Conservation (phyloP, 2,797 vertebrate species). For the Enteromius unitaeniatus region DNA sequence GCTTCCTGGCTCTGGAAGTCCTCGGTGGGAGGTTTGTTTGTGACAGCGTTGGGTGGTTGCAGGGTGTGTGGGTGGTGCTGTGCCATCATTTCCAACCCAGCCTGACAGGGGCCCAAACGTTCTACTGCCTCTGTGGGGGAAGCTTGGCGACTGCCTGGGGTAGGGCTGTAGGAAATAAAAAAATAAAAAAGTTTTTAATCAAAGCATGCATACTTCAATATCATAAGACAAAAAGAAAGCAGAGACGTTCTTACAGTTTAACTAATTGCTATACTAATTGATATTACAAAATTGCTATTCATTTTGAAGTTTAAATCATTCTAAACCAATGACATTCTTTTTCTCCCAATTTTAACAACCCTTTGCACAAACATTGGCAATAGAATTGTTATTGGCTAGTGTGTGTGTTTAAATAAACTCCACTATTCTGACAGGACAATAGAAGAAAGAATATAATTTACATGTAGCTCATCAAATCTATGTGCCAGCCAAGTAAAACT, state of each 20-base stretch:
- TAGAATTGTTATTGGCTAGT: neutral
- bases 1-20: conserved; percentile 94
- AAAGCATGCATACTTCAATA: neutral
- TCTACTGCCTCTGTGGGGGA: conserved; percentile 97
- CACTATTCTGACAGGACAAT: no score
- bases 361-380: neutral
- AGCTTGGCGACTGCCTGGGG: conserved; percentile 94
- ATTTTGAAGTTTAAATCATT: no score
- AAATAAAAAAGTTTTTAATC: neutral
- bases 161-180: conserved; percentile 80
- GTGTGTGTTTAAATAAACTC: no score
- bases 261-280: no score
- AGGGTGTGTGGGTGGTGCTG: conserved; percentile 79
- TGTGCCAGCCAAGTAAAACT: no score
- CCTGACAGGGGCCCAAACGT: conserved; percentile 87
- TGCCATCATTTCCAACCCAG: conserved; percentile 87
- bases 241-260: no score
- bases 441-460: no score
- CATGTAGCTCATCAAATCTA: no score
- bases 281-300: no score
- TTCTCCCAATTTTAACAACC: no score
- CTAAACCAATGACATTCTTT: no score
- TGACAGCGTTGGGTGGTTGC: conserved; percentile 81
- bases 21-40: conserved; percentile 87
- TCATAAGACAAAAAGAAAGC: neutral